Evolutionary conservation across 2,113 vertebrate species (phyloP).

Genomic region (Catharus fuscescens): DNA sequence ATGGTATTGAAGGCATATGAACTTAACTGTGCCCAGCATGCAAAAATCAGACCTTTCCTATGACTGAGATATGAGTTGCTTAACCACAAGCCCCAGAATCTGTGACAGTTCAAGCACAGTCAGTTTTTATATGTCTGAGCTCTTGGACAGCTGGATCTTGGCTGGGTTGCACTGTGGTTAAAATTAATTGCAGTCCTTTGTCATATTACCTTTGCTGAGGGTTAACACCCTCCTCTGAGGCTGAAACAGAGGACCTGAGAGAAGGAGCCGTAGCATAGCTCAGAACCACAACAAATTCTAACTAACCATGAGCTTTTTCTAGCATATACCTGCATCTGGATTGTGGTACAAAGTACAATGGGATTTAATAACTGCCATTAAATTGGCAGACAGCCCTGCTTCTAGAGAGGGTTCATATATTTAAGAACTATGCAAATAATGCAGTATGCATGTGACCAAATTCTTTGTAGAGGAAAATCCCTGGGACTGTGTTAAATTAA

Average conservation of each 20-base stretch:
- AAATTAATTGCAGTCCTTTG: neutral
- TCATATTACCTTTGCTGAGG: constrained; percentile 1
- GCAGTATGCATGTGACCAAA: constrained; percentile 45
- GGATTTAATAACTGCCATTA: constrained; percentile 38
- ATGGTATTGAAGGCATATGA: neutral
- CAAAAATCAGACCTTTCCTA: neutral
- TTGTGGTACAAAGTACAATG: neutral
- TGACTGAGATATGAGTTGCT: neutral
- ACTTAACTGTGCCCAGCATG: neutral
- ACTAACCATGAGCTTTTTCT: neutral
- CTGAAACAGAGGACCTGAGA: neutral
- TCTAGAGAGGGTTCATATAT: constrained; percentile 4
- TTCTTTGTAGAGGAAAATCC: constrained; percentile 61
- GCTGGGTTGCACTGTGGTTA: neutral
- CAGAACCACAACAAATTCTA: neutral
- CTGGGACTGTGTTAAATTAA: constrained; percentile 64
- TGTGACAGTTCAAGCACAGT: neutral
- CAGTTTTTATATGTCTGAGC: neutral
- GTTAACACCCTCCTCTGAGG: neutral
- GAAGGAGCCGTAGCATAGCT: neutral
- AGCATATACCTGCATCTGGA: constrained; percentile 32
- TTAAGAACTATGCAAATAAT: constrained; percentile 51
- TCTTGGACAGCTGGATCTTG: constrained; percentile 10
- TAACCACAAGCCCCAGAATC: constrained; percentile 5
- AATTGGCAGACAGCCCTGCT: constrained; percentile 9